Conservation (phyloP, 1,140 invertebrate genomes). For the Aphidius gifuensis region DNA sequence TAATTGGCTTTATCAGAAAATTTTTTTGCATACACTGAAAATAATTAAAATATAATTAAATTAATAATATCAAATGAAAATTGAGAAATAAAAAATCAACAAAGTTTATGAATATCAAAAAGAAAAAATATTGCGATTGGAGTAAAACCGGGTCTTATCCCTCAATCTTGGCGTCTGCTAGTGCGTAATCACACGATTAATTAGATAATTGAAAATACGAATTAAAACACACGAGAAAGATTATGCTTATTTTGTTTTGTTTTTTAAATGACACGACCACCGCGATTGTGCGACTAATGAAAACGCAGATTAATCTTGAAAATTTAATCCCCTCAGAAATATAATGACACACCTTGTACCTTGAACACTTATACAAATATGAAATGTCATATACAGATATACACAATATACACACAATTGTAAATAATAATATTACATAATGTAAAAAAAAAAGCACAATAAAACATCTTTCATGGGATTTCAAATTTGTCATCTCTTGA, state of each 20-base stretch:
- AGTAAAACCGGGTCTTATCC: constrained; percentile 13
- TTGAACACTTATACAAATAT: constrained; percentile 15
- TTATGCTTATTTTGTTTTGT: constrained; percentile 7
- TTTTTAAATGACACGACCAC: constrained; percentile 17
- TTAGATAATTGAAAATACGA: constrained; percentile 25
- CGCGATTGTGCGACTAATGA: constrained; percentile 34
- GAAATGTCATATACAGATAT: not conserved
- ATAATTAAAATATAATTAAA: not conserved
- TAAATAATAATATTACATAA: no score
- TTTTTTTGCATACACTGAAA: not conserved
- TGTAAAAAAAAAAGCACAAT: no score
- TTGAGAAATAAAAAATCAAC: not conserved
- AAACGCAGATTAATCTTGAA: constrained; percentile 41
- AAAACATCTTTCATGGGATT: no score
- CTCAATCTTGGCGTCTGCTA: constrained; percentile 16
- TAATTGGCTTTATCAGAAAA: constrained; percentile 7
- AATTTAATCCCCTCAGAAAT: constrained; percentile 35
- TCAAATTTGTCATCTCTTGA: no score
- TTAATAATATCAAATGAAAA: constrained; percentile 7
- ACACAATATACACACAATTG: no score
- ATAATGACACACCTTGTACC: constrained; percentile 32
- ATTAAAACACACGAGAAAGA: constrained; percentile 11
- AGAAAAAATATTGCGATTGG: constrained; percentile 2
- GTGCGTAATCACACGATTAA: constrained; percentile 24
- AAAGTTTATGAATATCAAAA: not conserved